A percentile compares a stretch with the other conserved stretches of the same genome.
phyloP scores from a whole-genome alignment of 2,888 invertebrate species.

The Aspidiotus destructor region DNA sequence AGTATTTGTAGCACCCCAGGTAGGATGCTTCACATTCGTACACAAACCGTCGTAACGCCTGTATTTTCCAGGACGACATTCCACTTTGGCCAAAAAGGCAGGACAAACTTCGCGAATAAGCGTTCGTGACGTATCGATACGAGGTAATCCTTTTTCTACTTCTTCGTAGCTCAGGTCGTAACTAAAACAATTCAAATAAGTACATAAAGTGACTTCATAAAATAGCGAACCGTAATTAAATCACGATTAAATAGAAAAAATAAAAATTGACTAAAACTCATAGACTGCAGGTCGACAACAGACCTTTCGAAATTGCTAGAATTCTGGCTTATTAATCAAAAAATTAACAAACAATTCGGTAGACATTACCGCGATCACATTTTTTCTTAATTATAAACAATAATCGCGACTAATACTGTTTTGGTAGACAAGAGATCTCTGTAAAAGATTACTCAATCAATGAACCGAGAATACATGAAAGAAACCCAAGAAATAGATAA shows the following conservation, averaged over 20 bases:
- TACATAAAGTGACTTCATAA: no score
- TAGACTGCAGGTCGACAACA: no score
- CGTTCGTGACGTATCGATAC: conserved; percentile 80
- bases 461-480: not conserved
- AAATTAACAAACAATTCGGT: no score
- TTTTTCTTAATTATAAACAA: no score
- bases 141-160: conserved; percentile 74
- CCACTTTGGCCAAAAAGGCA: conserved; percentile 75
- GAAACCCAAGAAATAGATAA: not conserved
- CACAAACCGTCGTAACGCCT: conserved; percentile 78
- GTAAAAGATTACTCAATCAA: not conserved
- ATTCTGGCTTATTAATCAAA: no score
- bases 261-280: no score
- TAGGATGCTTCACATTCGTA: conserved; percentile 78
- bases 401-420: conserved; percentile 13
- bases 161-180: conserved; percentile 78
- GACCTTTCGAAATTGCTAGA: no score
- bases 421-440: conserved; percentile 10
- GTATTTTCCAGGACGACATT: conserved; percentile 81
- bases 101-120: conserved; percentile 78
- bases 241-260: no score
- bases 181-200: conserved; percentile 44
- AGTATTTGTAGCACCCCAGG: conserved; percentile 80
- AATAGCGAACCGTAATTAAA: no score
- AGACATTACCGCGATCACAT: no score